Evolutionary conservation across 2,797 vertebrate genomes (phyloP), one percentile per base, ranked within the genome.

Genomic region (Peromyscus nudipes): DNA sequence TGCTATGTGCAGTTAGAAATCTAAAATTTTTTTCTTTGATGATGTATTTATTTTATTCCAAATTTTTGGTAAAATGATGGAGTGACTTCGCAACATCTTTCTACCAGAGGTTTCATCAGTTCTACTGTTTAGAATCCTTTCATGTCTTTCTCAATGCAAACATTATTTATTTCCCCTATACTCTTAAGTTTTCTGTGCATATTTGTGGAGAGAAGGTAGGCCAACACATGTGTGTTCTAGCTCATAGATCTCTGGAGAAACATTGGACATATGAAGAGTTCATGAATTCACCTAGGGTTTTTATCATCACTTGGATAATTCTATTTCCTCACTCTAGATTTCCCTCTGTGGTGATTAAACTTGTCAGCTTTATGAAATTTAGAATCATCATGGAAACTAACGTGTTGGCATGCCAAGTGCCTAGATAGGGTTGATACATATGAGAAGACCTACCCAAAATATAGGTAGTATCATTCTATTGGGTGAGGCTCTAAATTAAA

Each of bases 1-100:
- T 62, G 13, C 40, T 52, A 4, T 37, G 49, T 64, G 4, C 6
- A 40, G 10, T 62, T 52, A 83, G 2, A 14, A 79, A 6, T 80
- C 46, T 80, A 90, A 91, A 29, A 16, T 60, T 60, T 73, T 88
- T 80, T 87, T 65, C 21, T 65, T 60, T 95, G 57, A 52, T 76
- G 27, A 60, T 89, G 94, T 57, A 62, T 82, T 37, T 46, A 43
- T 81, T 57, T n/a, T 76, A 29, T 10, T 16, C 1, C 57, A 12
- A 85, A 82, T 67, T 92, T 9, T 55, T 82, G 31, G 73, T 8
- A 40, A 86, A 19, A 88, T 0, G 29, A 55, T 8, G n/a, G 8
- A 84, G 1, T 27, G 34, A 40, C 14, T 91, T 92, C n/a, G 37
- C 29, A 87, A 8, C 25, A 34, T 65, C 37, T 57, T 96, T 49